Conservation (phyloP, 1,140 invertebrate genomes). For the Heterodera carotae region DNA sequence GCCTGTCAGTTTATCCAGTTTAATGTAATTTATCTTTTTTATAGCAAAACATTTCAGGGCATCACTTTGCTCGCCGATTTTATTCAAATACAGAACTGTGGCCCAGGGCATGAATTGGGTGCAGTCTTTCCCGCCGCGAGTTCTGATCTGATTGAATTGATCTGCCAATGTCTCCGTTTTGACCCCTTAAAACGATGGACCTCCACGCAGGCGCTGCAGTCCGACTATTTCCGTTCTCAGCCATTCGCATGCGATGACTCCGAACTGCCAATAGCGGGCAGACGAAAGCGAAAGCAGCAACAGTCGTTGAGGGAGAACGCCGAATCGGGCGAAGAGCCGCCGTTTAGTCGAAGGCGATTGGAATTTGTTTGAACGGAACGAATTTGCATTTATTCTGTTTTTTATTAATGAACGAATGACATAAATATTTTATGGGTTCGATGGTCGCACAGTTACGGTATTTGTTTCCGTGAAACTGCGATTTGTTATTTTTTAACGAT, state of each 20-base stretch:
- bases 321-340: constrained; percentile 28
- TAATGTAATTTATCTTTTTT: constrained; percentile 15
- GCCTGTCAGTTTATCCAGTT: constrained; percentile 72
- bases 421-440: no score
- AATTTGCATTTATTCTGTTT: neutral
- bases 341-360: constrained; percentile 31
- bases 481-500: no score
- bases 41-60: constrained; percentile 70
- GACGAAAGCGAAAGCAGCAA: constrained; percentile 29
- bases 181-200: constrained; percentile 82
- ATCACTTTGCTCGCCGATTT: constrained; percentile 84
- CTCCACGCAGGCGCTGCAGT: constrained; percentile 55
- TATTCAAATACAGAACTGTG: constrained; percentile 84
- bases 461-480: no score
- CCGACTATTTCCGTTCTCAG: constrained; percentile 51
- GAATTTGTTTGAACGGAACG: constrained; percentile 28
- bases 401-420: neutral
- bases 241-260: constrained; percentile 59
- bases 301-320: constrained; percentile 26
- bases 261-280: constrained; percentile 50
- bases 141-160: constrained; percentile 85
- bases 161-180: constrained; percentile 78
- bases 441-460: no score
- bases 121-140: constrained; percentile 92
- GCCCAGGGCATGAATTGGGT: constrained; percentile 72